Evolutionary conservation across 23 tunicate species (phyloP).

Genomic region (Ciona savignyi): DNA sequence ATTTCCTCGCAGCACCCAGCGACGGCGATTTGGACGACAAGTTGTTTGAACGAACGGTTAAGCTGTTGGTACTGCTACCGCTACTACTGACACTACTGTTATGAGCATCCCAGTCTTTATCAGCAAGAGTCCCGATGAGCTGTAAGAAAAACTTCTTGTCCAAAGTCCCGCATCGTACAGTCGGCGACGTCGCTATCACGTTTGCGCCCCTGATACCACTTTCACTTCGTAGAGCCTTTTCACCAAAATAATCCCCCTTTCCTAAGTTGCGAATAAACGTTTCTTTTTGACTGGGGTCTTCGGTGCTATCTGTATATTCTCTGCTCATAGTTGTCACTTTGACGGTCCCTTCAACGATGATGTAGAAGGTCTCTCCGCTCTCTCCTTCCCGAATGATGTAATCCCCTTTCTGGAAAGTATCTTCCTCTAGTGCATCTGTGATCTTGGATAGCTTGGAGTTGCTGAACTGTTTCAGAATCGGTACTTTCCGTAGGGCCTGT

Average conservation of each 20-base stretch:
- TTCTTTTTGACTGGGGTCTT: conserved; percentile 21
- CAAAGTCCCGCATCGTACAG: conserved; percentile 68
- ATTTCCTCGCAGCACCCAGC: background rate
- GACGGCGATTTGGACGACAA: background rate
- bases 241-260: conserved; percentile 87
- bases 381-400: conserved; percentile 86
- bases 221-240: conserved; percentile 77
- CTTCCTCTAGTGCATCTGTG: conserved; percentile 85
- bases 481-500: conserved; percentile 55
- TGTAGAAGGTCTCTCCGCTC: conserved; percentile 86
- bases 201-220: conserved; percentile 66
- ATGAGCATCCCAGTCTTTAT: conserved; percentile 30
- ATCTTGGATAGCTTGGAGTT: conserved; percentile 56
- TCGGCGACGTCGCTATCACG: conserved; percentile 38
- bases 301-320: conserved; percentile 17
- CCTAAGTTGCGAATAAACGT: conserved; percentile 33
- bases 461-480: conserved; percentile 37
- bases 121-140: conserved; percentile 71
- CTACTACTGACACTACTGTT: background rate
- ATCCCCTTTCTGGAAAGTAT: conserved; percentile 54
- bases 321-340: conserved; percentile 50
- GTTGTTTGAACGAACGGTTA: background rate
- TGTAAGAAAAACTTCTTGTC: conserved; percentile 72
- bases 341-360: conserved; percentile 81
- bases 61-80: background rate